Evolutionary conservation across 2,113 vertebrate species (phyloP).

Genomic region (Labrus mixtus): DNA sequence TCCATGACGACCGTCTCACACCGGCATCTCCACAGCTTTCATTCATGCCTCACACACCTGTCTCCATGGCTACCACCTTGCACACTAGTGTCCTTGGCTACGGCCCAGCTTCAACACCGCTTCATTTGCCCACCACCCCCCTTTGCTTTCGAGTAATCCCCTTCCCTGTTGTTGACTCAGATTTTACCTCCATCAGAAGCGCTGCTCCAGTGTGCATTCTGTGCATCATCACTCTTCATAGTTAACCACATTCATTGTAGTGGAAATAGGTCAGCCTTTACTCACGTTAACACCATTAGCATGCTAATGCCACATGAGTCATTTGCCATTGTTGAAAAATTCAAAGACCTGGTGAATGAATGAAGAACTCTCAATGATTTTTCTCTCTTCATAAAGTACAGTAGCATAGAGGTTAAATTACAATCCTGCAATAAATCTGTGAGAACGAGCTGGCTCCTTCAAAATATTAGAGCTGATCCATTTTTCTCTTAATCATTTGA

Average conservation of each 20-base stretch:
- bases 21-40: conserved; percentile 77
- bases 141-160: conserved; percentile 31
- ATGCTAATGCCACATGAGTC: conserved; percentile 66
- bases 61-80: conserved; percentile 78
- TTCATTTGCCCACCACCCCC: conserved; percentile 22
- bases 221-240: conserved; percentile 57
- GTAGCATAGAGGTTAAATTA: conserved; percentile 21
- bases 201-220: conserved; percentile 20
- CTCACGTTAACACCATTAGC: conserved; percentile 59
- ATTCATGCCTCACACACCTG: conserved; percentile 70
- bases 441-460: conserved; percentile 27
- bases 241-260: conserved; percentile 67
- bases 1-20: conserved; percentile 34
- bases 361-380: conserved; percentile 51
- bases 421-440: conserved; percentile 42
- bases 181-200: conserved; percentile 56
- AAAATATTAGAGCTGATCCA: conserved; percentile 58
- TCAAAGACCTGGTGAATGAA: conserved; percentile 55
- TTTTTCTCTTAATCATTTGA: conserved; percentile 26
- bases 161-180: conserved; percentile 57
- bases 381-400: background rate
- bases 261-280: conserved; percentile 70
- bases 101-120: conserved; percentile 51
- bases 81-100: conserved; percentile 74
- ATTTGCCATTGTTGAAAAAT: conserved; percentile 63